A percentile compares a stretch with the other conserved stretches of the same genome.
phyloP scores from a whole-genome alignment of 2,113 vertebrate species.

The Atherinomorus stipes region DNA sequence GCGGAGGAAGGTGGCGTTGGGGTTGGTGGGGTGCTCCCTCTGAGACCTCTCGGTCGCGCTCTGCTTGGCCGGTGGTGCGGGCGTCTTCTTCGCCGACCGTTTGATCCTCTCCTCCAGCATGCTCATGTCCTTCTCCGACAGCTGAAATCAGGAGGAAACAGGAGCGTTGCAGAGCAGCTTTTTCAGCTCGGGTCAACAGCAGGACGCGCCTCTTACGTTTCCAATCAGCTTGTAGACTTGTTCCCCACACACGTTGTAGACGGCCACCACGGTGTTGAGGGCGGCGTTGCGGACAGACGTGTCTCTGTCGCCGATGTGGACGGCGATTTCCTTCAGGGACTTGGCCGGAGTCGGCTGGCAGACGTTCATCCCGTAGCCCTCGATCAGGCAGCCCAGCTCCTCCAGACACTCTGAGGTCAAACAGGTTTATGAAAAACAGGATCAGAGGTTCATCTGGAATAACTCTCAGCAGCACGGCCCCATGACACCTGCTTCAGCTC shows the following conservation, averaged over 20 bases:
- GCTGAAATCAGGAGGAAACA: slow-evolving; percentile 71
- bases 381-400: slow-evolving; percentile 95
- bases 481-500: too few relatives aligned
- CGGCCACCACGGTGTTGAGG: slow-evolving; percentile 94
- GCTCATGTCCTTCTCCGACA: slow-evolving; percentile 99
- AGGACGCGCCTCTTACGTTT: slow-evolving; percentile 87
- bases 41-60: slow-evolving; percentile 85
- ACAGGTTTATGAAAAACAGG: too few relatives aligned
- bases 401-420: slow-evolving; percentile 91
- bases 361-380: slow-evolving; percentile 95
- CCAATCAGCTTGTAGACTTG: slow-evolving; percentile 99
- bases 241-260: slow-evolving; percentile 95
- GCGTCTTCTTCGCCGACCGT: slow-evolving; percentile 92
- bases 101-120: slow-evolving; percentile 99
- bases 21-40: slow-evolving; percentile 82
- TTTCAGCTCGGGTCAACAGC: not conserved
- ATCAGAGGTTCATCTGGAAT: too few relatives aligned
- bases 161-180: not conserved
- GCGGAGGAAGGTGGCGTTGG: slow-evolving; percentile 86
- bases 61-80: slow-evolving; percentile 83
- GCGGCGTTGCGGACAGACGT: slow-evolving; percentile 96
- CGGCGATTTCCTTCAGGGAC: slow-evolving; percentile 95
- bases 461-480: too few relatives aligned
- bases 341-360: slow-evolving; percentile 96
- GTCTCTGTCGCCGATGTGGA: slow-evolving; percentile 96